Evolutionary conservation across 2,888 invertebrate genomes (phyloP), one percentile per base, ranked within the genome.

Genomic region (Himalopsyche anomala): DNA sequence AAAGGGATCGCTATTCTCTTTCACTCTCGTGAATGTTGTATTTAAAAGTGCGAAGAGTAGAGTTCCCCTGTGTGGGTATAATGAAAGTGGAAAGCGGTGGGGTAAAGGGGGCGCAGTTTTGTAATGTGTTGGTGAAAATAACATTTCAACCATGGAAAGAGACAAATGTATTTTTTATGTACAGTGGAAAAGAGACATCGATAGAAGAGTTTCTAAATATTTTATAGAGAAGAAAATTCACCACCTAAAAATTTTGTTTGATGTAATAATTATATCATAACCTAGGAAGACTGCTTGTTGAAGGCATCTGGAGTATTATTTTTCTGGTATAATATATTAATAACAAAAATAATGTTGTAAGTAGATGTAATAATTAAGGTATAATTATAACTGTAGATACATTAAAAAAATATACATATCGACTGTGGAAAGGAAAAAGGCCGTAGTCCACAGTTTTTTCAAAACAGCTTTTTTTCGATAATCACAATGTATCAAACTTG

Each of bases 61-160:
- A 19, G 62, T 62, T 62, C 19, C 62, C 62, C 62, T 4, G 62
- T 62, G 62, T n/a, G 19, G 62, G n/a, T 19, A 19, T 62, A 56
- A 62, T 28, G 62, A 28, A n/a, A 19, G 62, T 19, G 62, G 62
- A 62, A 62, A 62, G 62, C 62, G 62, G 62, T 19, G 62, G 62
- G 62, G 62, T 19, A 62, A 19, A 51, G 28, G 62, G 62, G 62
- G 62, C 9, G 8, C 5, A 19, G 28, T 62, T 62, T 62, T 62
- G 62, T 62, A 62, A 62, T 62, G 62, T 62, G 62, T 62, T 62
- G 62, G 62, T 62, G 62, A 62, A 62, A 62, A 62, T 62, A 62
- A 62, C 62, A 28, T 62, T 62, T 28, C 62, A 28, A 19, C 19
- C 62, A 19, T 19, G 8, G 62, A 62, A 62, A 62, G 62, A 62